phyloP scores from a whole-genome alignment of 2,797 vertebrate genomes.

The Acipenser ruthenus region DNA sequence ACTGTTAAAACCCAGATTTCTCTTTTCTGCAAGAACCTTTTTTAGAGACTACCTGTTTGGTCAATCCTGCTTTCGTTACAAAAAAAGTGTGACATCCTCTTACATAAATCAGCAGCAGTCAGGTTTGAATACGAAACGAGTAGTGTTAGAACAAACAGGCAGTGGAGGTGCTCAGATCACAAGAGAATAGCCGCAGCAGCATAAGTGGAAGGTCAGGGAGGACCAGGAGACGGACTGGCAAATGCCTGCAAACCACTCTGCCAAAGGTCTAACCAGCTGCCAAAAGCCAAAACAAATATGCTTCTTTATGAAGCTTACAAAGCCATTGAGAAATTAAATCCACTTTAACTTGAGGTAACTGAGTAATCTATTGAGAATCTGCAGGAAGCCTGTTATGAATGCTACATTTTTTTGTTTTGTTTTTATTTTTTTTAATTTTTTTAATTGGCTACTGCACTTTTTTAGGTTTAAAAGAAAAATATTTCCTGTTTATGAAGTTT shows the following conservation, averaged over 20 bases:
- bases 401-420: background rate
- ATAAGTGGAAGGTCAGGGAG: background rate
- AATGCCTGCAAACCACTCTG: background rate
- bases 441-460: slow-evolving; percentile 7
- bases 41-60: background rate
- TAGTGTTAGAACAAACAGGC: background rate
- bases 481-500: slow-evolving; percentile 32
- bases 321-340: background rate
- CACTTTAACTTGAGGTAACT: background rate
- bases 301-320: background rate
- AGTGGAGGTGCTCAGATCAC: background rate
- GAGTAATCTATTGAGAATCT: background rate
- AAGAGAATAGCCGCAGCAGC: background rate
- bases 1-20: background rate
- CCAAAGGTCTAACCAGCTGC: background rate
- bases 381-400: background rate
- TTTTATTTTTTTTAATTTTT: background rate
- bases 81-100: slow-evolving; percentile 1
- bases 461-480: background rate
- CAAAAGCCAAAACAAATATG: background rate
- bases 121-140: background rate
- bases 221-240: background rate
- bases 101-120: background rate
- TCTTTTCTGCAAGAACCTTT: background rate
- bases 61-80: background rate